Base-by-base conservation (phyloP, 2,113 vertebrate species). In the Ciconia boyciana region DNA sequence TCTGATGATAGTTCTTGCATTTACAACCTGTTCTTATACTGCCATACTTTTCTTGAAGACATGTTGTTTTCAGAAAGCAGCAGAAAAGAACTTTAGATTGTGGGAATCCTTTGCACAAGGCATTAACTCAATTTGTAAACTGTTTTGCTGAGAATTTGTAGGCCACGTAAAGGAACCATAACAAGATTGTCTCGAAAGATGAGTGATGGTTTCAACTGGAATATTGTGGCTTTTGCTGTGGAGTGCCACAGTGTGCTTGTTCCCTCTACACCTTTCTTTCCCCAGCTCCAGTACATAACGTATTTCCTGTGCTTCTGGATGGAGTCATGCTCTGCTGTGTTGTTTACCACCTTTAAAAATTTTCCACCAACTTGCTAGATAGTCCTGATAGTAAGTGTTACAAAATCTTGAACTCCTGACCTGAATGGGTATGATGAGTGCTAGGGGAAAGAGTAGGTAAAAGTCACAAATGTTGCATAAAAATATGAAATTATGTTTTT, bases 271-370 rank as follows among this genome's bases (percentile, higher is more conserved):
- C 22, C 57, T 69, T 71, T 82, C 15, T 83, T 80, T 16, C 7
- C 6, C 12, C 19, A 44, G 7, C 36, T 89, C 28, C 1, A 4
- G 28, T 79, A 24, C 0, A 0, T 84, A 78, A 55, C 1, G 0
- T 91, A 34, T 87, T 91, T 74, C 48, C 60, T 68, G 21, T 64
- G 26, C 39, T 9, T 54, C 39, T 75, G 61, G n/a, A 39, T 10
- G 13, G 16, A 76, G 11, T 39, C 46, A 43, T 19, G 14, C 39
- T 78, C 39, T 39, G 22, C 39, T 77, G 9, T 72, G 26, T 64
- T 85, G 49, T 90, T 88, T 70, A 62, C 44, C 32, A 26, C 31
- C 31, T 92, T 62, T 36, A 75, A 61, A 92, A 86, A 57, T 29
- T 76, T 80, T 18, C 11, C 18, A 54, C 3, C 61, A 49, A 31